Evolutionary conservation across 2,888 invertebrate species (phyloP), one percentile per base, ranked within the genome.

Genomic region (Cryptus viduatorius): DNA sequence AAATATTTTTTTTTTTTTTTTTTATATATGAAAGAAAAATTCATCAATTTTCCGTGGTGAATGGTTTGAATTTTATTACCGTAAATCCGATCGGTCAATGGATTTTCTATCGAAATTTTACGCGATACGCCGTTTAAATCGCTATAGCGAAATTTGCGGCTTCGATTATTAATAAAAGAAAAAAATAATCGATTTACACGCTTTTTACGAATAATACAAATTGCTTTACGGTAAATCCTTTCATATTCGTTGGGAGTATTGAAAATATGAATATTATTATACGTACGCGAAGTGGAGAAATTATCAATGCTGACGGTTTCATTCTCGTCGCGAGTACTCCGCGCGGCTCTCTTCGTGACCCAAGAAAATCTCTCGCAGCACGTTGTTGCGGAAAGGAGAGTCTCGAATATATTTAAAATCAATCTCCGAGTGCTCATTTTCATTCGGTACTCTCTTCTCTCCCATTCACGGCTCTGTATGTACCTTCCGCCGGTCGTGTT

Each of bases 321-420:
- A 50, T 50, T 50, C 16, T 50, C n/a, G 14, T 50, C 50, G 50
- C 50, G 50, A 3, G 50, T n/a, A 50, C 16, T 16, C 16, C 50
- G n/a, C 4, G 14, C n/a, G 0, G n/a, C 50, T 0, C 50, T 0
- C 50, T 50, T 50, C 50, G 37, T 37, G 1, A 8, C 37, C 0
- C 50, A n/a, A 7, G 50, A 16, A 12, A 12, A 61, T 31, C 1
- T 8, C 14, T 37, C 37, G 7, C 14, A 8, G 29, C 7, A 61
- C 31, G 37, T 19, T 37, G 44, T 14, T 5, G 4, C 16, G n/a
- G n/a, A 44, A 67, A 29, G 46, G 16, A 44, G 10, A 71, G 46
- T 24, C 65, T 50, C 24, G 16, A 72, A 77, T 78, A 72, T 78
- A 73, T 75, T 75, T 56, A 42, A 48, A 73, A 82, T 78, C 72